Conservation (phyloP, 2,113 vertebrate species). For the Anseranas semipalmata region DNA sequence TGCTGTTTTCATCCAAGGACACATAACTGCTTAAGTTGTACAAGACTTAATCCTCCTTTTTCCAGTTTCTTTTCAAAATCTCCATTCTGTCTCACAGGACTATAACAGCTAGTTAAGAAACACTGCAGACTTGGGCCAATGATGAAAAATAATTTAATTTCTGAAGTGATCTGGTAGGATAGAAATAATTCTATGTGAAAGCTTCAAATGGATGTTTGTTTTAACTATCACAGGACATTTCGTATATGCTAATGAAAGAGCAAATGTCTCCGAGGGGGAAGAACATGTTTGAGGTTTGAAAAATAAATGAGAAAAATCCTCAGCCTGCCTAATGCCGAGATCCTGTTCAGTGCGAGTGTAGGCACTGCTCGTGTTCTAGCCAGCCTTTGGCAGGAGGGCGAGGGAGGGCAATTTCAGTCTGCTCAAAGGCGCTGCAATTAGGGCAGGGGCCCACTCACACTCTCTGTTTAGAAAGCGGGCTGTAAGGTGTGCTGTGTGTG, state of each 20-base stretch:
- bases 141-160: neutral
- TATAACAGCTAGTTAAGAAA: neutral
- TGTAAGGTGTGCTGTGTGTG: too few relatives aligned
- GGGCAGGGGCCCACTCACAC: neutral
- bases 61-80: neutral
- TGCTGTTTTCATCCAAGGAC: neutral
- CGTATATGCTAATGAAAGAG: neutral
- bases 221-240: neutral
- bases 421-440: neutral
- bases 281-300: neutral
- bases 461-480: too few relatives aligned
- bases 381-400: rapidly evolving
- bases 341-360: neutral
- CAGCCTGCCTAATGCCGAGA: neutral
- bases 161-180: neutral
- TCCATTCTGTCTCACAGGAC: neutral
- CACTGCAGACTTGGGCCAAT: neutral
- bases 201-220: neutral
- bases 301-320: neutral
- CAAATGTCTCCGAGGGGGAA: neutral
- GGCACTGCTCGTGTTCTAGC: neutral
- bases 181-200: neutral
- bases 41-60: neutral
- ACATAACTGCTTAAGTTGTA: neutral
- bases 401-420: neutral